Percentiles rank a stretch among this genome's conserved stretches.
Evolutionary conservation across 2,797 vertebrate genomes (phyloP).

Genomic region (Sylvilagus floridanus): DNA sequence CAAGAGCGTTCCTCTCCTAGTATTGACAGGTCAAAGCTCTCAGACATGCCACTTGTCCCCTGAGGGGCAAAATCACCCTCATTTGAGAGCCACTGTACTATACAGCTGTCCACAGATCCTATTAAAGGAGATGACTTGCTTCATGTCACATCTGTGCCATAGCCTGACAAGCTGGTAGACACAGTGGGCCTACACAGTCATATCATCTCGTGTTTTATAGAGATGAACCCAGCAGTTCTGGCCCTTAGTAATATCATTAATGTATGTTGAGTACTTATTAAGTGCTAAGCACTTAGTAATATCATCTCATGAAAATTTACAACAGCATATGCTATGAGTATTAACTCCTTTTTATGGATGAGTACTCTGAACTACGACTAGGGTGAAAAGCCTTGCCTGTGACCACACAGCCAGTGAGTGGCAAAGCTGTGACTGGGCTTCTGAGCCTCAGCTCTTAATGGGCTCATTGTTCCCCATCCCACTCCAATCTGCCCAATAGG

Average conservation of each 20-base stretch:
- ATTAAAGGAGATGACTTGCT: background rate
- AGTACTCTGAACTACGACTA: background rate
- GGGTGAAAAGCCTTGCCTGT: background rate
- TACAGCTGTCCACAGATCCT: background rate
- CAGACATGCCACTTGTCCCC: background rate
- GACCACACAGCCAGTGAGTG: background rate
- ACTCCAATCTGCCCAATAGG: background rate
- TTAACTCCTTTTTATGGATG: background rate
- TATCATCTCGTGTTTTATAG: background rate
- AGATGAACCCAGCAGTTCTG: background rate
- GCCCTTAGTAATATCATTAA: background rate
- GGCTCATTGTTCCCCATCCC: background rate
- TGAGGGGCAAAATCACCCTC: background rate
- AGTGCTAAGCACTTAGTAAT: slow-evolving; percentile 7
- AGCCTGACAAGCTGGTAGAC: background rate
- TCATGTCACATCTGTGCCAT: background rate
- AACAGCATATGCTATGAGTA: background rate
- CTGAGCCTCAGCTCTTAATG: background rate
- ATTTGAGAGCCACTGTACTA: background rate
- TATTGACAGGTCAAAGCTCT: background rate
- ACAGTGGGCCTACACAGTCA: background rate
- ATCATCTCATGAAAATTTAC: slow-evolving; percentile 21
- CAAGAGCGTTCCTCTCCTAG: background rate
- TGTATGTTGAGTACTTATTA: background rate
- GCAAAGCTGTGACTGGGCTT: background rate